Conservation (phyloP, 2,113 vertebrate species). For the Recurvirostra avosetta region DNA sequence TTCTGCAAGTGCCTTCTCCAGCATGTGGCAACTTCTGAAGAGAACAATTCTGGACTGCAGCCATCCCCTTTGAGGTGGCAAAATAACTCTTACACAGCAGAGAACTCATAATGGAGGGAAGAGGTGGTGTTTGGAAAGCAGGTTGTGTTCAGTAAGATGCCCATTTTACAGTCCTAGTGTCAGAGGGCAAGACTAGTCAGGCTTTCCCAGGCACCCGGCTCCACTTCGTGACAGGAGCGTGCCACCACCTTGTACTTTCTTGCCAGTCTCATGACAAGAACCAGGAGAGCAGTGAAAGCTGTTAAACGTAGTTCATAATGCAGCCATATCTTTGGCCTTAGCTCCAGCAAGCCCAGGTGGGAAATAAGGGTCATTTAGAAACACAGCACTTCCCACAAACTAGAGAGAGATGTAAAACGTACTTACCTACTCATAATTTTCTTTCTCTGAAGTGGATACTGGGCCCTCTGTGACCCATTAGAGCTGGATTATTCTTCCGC, state of each 20-base stretch:
- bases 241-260: neutral
- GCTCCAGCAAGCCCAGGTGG: neutral
- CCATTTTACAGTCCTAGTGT: neutral
- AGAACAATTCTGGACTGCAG: neutral
- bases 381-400: slow-evolving; percentile 16
- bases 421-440: slow-evolving; percentile 50
- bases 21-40: neutral
- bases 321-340: neutral
- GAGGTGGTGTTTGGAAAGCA: neutral
- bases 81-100: neutral
- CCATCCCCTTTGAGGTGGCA: neutral
- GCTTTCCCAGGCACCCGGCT: neutral
- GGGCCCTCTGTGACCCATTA: slow-evolving; percentile 45
- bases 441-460: slow-evolving; percentile 24
- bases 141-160: neutral
- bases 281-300: slow-evolving; percentile 13
- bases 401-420: slow-evolving; percentile 7
- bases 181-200: neutral
- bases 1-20: neutral
- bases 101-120: neutral
- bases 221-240: neutral
- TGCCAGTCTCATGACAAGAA: neutral
- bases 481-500: neutral
- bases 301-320: neutral
- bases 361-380: slow-evolving; percentile 38